A percentile compares a stretch with the other conserved stretches of the same genome.
Conservation (phyloP, 1,140 invertebrate species). For the Pemphigus obesinymphae region DNA sequence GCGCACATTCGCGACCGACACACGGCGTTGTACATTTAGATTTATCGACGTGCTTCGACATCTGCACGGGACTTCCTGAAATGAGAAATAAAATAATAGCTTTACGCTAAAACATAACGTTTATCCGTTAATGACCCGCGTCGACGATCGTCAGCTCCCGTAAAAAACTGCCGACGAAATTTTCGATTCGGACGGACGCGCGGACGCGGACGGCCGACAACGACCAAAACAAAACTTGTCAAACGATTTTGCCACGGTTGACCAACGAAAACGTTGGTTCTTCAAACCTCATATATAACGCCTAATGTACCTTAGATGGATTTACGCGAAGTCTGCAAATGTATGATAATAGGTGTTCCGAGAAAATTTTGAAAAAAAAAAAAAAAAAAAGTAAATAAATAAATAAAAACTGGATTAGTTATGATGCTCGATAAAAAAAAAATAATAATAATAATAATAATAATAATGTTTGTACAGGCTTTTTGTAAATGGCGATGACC, state of each 20-base stretch:
- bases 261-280: not conserved
- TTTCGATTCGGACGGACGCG: not conserved
- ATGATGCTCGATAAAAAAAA: conserved; percentile 12
- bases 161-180: not conserved
- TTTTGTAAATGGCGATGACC: conserved; percentile 36
- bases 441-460: no score
- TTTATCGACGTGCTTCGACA: no score
- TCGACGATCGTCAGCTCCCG: no score
- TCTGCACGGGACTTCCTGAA: no score
- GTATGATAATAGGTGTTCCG: conserved; percentile 23
- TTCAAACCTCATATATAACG: no score
- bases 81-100: no score
- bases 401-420: conserved; percentile 27
- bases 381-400: no score
- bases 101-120: no score
- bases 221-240: not conserved
- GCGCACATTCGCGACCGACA: no score
- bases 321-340: conserved; percentile 14
- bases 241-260: not conserved
- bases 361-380: conserved; percentile 34
- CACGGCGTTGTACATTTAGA: no score
- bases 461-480: conserved; percentile 2
- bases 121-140: no score
- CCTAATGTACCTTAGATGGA: not conserved
- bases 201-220: not conserved